Base-by-base conservation (phyloP, 2,888 invertebrate species). In the Osmoderma eremita region DNA sequence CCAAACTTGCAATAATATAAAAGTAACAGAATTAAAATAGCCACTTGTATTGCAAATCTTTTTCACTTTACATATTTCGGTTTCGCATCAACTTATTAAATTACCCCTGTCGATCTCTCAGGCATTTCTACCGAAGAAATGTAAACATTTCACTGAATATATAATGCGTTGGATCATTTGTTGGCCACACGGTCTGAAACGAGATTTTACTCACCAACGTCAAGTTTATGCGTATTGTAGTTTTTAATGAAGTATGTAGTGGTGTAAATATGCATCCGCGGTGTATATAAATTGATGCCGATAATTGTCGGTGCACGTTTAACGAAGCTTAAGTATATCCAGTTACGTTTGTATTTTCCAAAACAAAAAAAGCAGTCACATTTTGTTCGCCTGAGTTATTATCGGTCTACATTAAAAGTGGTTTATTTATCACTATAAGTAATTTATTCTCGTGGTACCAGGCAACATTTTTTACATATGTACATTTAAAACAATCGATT, bases 241-340 rank as follows among this genome's bases (percentile, higher is more conserved):
- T 56, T 56, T 56, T 56, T 56, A 56, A 56, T 56, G 42, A 56
- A 56, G 56, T 56, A 56, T 56, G 56, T 56, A 41, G 56, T 41
- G 41, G 22, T 56, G 56, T 56, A 56, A 56, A 56, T 56, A 56
- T 56, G 56, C 56, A 56, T 56, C 41, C 41, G 15, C 24, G 56
- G 13, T 56, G 42, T 41, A 56, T 41, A 56, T 56, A 56, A 56
- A 56, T 56, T 24, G 42, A 22, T 56, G 41, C 56, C 56, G 56
- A 56, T 56, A 56, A 56, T 56, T 56, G 56, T 56, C 42, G 41
- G 42, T 56, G 56, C 42, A 56, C 24, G 42, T 41, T 56, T 56
- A 56, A 56, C 56, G 56, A 56, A 56, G 56, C 56, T 42, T 56
- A 56, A 56, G 41, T 56, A 56, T 42, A 56, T 41, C 24, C 56